Evolutionary conservation across 2,888 invertebrate species (phyloP).

Genomic region (Apodemia duryi): DNA sequence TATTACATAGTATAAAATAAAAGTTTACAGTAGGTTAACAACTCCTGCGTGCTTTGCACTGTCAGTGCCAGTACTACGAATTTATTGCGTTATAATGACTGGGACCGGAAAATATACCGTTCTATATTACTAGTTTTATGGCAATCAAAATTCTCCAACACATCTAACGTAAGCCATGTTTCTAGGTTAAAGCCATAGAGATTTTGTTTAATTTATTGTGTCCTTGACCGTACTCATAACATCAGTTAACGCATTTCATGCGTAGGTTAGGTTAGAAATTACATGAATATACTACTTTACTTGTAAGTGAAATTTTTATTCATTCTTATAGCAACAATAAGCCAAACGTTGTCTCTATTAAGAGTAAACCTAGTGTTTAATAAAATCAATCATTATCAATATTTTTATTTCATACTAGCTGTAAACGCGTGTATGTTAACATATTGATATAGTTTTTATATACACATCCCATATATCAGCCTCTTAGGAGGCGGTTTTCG

Average conservation of each 20-base stretch:
- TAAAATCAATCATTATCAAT: no score
- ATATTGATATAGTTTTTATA: no score
- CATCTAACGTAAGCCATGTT: not conserved
- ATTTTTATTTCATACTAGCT: no score
- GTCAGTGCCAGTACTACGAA: conserved; percentile 28
- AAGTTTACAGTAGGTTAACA: not conserved
- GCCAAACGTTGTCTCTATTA: no score
- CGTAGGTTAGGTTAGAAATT: not conserved
- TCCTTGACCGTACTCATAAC: not conserved
- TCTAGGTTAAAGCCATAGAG: conserved; percentile 1
- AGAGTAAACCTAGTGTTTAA: no score
- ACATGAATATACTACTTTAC: no score
- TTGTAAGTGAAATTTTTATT: no score
- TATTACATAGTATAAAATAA: no score
- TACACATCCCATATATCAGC: no score
- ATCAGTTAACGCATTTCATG: not conserved
- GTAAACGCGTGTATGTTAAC: no score
- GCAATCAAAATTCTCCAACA: conserved; percentile 34
- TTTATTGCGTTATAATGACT: conserved; percentile 59
- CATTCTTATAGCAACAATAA: no score
- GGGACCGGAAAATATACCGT: conserved; percentile 44
- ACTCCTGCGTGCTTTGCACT: conserved; percentile 10
- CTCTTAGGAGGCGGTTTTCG: no score
- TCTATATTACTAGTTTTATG: conserved; percentile 41
- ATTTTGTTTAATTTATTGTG: not conserved